Percentiles rank a stretch among this genome's conserved stretches.
Conservation (phyloP, 2,797 vertebrate species). For the Gorsachius magnificus region DNA sequence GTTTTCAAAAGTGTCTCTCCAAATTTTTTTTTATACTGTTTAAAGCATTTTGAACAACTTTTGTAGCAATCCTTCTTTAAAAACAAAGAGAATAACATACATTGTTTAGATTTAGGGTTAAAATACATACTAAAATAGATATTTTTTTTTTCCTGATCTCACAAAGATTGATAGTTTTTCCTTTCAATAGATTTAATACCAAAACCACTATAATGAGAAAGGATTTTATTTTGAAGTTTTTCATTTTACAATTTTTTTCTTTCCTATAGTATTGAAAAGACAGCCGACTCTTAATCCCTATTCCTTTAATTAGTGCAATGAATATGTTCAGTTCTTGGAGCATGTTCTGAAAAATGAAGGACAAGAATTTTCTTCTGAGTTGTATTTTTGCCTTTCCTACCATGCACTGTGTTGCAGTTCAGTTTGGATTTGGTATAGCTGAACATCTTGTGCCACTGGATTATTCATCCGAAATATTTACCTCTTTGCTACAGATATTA, state of each 20-base stretch:
- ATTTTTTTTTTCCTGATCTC: neutral
- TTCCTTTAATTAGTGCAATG: neutral
- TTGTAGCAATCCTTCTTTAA: neutral
- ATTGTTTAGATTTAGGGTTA: neutral
- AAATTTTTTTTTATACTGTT: neutral
- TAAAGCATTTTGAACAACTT: neutral
- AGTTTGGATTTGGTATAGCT: neutral
- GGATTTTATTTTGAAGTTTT: neutral
- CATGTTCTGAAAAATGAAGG: neutral
- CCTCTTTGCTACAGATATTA: neutral
- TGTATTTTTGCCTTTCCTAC: neutral
- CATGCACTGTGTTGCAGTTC: neutral
- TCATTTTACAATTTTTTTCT: neutral
- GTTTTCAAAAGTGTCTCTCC: neutral
- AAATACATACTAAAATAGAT: neutral
- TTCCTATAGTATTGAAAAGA: neutral
- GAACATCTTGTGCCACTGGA: neutral
- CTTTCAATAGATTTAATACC: neutral
- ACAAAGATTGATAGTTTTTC: neutral
- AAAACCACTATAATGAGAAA: neutral
- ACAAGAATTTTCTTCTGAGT: neutral
- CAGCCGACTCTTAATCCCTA: rapidly evolving
- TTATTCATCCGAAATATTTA: neutral
- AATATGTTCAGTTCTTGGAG: neutral
- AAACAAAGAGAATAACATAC: neutral